phyloP scores from a whole-genome alignment of 2,888 invertebrate genomes.

The Listrodromus nycthemerus region DNA sequence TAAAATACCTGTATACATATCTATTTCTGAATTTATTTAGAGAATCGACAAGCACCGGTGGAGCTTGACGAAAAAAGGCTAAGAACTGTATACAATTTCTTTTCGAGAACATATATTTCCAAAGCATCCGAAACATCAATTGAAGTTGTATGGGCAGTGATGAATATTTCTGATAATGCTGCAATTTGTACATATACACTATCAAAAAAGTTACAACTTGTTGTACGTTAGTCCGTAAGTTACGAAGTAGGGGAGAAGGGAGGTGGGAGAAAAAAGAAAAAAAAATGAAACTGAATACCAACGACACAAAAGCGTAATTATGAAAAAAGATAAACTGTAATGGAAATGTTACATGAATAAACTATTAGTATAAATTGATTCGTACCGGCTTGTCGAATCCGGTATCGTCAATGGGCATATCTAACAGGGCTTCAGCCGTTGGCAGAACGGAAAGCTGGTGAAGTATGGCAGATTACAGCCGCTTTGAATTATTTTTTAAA shows the following conservation, averaged over 20 bases:
- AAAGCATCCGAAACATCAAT: conserved; percentile 51
- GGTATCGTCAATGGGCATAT: not conserved
- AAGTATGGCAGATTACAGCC: not conserved
- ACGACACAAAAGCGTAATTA: conserved; percentile 56
- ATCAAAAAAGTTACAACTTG: conserved; percentile 59
- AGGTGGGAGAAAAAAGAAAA: conserved; percentile 3
- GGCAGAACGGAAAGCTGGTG: conserved; percentile 27
- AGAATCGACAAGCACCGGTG: not conserved
- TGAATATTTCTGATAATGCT: conserved; percentile 48
- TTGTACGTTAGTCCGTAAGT: conserved; percentile 63
- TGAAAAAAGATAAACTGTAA: conserved; percentile 57
- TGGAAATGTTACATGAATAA: conserved; percentile 69
- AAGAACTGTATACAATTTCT: conserved; percentile 18
- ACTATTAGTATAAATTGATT: conserved; percentile 62
- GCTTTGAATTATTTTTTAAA: not conserved
- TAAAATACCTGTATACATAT: conserved; percentile 55
- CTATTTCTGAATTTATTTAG: conserved; percentile 42
- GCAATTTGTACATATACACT: conserved; percentile 67
- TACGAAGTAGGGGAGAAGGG: not conserved
- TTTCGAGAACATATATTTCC: conserved; percentile 56
- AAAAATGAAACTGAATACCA: conserved; percentile 47
- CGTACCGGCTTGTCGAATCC: conserved; percentile 3
- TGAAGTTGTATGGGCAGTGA: conserved; percentile 53
- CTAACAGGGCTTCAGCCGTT: conserved; percentile 5
- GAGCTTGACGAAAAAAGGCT: conserved; percentile 10